phyloP scores from a whole-genome alignment of 2,888 invertebrate genomes.

The Parasteatoda lunata region DNA sequence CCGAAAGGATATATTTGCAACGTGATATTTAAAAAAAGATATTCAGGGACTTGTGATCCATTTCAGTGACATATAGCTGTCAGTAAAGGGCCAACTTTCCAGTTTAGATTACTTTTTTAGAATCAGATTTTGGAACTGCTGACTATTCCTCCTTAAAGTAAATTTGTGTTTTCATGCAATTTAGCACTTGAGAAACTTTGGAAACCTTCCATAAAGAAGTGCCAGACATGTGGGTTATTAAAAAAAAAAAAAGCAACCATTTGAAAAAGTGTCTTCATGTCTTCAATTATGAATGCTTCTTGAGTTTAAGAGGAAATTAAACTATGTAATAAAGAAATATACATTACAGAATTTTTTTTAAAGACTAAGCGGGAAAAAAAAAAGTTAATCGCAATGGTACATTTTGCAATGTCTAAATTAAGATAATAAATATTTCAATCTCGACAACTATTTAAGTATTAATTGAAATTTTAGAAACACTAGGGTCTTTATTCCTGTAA shows the following conservation, averaged over 20 bases:
- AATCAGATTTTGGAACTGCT: conserved; percentile 3
- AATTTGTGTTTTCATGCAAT: neutral
- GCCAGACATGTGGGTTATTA: neutral
- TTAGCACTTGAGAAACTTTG: neutral
- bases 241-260: neutral
- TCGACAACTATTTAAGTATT: no score
- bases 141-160: neutral
- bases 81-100: neutral
- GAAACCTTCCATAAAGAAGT: neutral
- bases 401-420: no score
- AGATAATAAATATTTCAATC: no score
- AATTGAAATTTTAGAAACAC: no score
- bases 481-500: no score
- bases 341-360: no score
- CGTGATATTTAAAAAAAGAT: neutral
- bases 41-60: neutral
- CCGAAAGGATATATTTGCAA: neutral
- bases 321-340: no score
- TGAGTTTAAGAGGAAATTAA: no score
- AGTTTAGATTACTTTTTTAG: neutral
- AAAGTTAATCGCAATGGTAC: no score
- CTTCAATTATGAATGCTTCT: no score
- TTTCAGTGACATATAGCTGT: neutral
- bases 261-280: neutral
- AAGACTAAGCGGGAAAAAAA: no score